A percentile compares a stretch with the other conserved stretches of the same genome.
Evolutionary conservation across 1,140 invertebrate genomes (phyloP).

Genomic region (Planococcus citri): DNA sequence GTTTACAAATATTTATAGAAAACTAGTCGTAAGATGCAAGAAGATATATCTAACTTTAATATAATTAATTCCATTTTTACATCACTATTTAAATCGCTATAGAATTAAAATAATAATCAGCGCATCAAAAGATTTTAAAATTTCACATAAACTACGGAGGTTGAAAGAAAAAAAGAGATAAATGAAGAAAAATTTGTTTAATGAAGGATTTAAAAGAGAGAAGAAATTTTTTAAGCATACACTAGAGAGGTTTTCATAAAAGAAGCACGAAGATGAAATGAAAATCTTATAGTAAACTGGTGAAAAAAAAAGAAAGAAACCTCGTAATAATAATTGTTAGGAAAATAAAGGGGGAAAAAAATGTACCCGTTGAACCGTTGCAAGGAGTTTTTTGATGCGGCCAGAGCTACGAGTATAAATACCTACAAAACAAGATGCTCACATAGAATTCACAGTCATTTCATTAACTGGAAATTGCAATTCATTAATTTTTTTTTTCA

Average conservation of each 20-base stretch:
- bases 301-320: neutral
- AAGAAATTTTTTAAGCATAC: neutral
- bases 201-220: neutral
- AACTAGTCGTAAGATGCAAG: too few relatives aligned
- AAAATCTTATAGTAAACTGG: neutral
- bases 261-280: neutral
- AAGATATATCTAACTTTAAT: too few relatives aligned
- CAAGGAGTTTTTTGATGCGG: too few relatives aligned
- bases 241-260: neutral
- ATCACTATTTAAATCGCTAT: neutral
- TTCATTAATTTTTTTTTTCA: neutral
- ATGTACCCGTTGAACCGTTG: neutral
- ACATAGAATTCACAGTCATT: neutral
- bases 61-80: too few relatives aligned
- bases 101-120: neutral
- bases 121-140: neutral
- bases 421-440: too few relatives aligned
- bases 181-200: conserved; percentile 4
- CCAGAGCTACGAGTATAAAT: too few relatives aligned
- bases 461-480: neutral
- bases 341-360: neutral
- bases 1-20: too few relatives aligned
- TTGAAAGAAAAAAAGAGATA: neutral
- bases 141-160: neutral
- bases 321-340: neutral